These are phyloP conservation scores for Crambe crambe DNA, from an alignment of 37 sponge, comb jelly and placozoan species.

Conservation along the genomic window DNA sequence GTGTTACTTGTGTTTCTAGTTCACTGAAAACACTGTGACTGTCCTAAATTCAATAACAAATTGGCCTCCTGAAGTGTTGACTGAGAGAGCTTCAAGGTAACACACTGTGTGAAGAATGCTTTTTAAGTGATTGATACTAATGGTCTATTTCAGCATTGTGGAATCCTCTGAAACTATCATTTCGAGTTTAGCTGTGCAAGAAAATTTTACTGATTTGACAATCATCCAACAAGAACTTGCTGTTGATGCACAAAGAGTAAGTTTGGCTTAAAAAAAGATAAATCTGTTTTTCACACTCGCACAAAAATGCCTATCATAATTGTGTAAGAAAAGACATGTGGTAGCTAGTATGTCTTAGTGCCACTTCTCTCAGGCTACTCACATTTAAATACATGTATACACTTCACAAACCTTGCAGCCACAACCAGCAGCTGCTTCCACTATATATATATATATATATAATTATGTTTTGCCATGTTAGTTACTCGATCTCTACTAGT, in stretches of 20 bases:
- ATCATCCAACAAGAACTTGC: constrained; percentile 15
- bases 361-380: too few species aligned
- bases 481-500: too few species aligned
- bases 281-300: neutral
- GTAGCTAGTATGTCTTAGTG: neutral
- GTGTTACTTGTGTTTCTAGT: constrained; percentile 2
- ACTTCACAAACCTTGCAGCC: too few species aligned
- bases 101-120: too few species aligned
- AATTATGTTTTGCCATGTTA: too few species aligned
- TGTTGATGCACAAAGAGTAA: constrained; percentile 34
- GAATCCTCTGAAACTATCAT: constrained; percentile 35
- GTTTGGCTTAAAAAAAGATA: neutral
- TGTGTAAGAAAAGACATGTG: neutral
- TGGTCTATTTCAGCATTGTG: constrained; percentile 21
- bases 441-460: too few species aligned
- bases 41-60: constrained; percentile 33
- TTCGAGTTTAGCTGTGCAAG: neutral
- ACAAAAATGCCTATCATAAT: neutral
- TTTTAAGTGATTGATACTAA: neutral
- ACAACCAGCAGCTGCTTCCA: too few species aligned
- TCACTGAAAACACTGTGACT: constrained; percentile 20
- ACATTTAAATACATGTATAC: too few species aligned
- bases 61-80: constrained; percentile 38
- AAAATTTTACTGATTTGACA: neutral
- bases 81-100: constrained; percentile 26